Percentiles rank a stretch among this genome's conserved stretches.
These are phyloP conservation scores for Bothrops jararaca DNA, from an alignment of 2,113 vertebrate species.

Conservation along the genomic window DNA sequence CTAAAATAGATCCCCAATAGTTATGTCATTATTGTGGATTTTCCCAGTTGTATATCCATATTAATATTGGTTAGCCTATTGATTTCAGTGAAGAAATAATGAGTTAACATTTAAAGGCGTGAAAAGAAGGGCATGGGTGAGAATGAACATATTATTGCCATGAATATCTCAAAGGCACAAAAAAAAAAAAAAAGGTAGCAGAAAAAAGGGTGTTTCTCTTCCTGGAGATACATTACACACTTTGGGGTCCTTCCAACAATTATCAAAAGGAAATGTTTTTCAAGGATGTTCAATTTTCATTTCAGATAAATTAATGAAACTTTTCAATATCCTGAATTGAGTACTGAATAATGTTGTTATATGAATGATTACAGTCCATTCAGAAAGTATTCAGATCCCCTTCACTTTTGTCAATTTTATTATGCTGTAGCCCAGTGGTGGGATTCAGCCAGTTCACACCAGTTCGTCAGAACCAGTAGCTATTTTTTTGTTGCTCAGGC, in stretches of 20 bases:
- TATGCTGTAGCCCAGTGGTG: background rate
- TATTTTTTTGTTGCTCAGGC: too few species aligned
- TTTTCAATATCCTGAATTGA: background rate
- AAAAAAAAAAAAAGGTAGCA: background rate
- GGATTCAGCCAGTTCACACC: too few species aligned
- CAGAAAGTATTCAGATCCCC: too few species aligned
- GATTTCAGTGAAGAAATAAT: background rate
- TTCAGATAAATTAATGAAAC: background rate
- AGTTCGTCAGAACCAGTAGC: too few species aligned
- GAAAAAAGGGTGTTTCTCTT: background rate
- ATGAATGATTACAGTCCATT: background rate
- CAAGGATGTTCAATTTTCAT: background rate
- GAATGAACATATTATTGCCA: background rate
- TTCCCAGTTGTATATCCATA: background rate
- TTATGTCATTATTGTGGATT: background rate
- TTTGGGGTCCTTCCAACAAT: background rate
- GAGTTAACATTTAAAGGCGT: background rate
- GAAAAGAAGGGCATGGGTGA: background rate
- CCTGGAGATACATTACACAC: background rate
- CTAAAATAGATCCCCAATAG: background rate
- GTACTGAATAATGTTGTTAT: background rate
- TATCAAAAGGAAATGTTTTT: background rate
- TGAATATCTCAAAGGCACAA: background rate
- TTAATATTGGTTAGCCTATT: background rate
- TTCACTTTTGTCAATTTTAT: background rate